A percentile compares a stretch with the other conserved stretches of the same genome.
These are phyloP conservation scores for Ctenopoma multispine DNA, from an alignment of 2,797 vertebrate genomes.

Conservation along the genomic window DNA sequence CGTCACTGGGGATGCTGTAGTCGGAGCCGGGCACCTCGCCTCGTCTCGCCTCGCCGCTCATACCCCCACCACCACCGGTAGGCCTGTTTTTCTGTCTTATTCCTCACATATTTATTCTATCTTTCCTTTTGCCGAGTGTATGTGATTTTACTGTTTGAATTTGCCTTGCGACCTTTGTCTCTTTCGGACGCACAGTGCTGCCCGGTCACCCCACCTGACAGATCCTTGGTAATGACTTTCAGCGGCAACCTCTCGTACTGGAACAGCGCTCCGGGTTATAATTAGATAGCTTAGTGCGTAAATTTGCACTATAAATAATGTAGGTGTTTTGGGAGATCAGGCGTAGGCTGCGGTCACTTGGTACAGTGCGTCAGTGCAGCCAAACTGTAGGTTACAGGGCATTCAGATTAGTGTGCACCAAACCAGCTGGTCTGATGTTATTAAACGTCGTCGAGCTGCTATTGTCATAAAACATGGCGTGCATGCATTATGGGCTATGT, in stretches of 20 bases:
- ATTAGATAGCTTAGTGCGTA: slow-evolving; percentile 70
- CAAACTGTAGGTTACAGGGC: slow-evolving; percentile 36
- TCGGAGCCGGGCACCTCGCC: slow-evolving; percentile 55
- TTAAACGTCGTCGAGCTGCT: slow-evolving; percentile 1
- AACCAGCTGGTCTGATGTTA: slow-evolving; percentile 12
- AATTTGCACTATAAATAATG: slow-evolving; percentile 59
- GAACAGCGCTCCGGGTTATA: slow-evolving; percentile 70
- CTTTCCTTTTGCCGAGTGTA: neutral
- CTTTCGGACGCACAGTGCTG: neutral
- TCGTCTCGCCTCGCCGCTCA: slow-evolving; percentile 5
- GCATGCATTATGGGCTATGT: neutral
- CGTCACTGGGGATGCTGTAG: slow-evolving; percentile 76
- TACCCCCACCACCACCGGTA: slow-evolving; percentile 58
- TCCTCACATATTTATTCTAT: neutral
- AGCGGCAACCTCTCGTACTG: slow-evolving; percentile 52
- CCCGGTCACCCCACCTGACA: slow-evolving; percentile 21
- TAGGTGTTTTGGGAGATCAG: slow-evolving; percentile 3
- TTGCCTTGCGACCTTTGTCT: slow-evolving; percentile 7
- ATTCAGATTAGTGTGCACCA: neutral
- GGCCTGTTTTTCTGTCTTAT: slow-evolving; percentile 36
- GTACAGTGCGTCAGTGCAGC: slow-evolving; percentile 17
- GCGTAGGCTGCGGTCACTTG: neutral
- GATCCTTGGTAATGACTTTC: slow-evolving; percentile 62
- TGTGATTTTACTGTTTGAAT: neutral
- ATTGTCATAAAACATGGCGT: neutral